These are phyloP conservation scores for Heliopora coerulea DNA, from an alignment of 92 coral and sea anemone species.

Conservation along the genomic window DNA sequence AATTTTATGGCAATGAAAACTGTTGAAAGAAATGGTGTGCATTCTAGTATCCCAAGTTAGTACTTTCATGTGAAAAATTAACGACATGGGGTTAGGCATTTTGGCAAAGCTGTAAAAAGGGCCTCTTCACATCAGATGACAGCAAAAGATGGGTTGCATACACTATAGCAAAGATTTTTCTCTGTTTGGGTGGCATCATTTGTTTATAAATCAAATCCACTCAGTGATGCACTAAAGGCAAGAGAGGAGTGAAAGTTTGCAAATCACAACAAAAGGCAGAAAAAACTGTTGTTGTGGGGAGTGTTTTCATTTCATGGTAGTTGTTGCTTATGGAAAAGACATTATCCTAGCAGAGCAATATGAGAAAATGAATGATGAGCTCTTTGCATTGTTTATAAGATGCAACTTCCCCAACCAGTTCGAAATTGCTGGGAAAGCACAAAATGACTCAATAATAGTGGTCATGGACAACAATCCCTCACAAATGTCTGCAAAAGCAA, in stretches of 20 bases:
- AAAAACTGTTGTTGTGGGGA: conserved; percentile 54
- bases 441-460: conserved; percentile 40
- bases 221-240: conserved; percentile 41
- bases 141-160: no score
- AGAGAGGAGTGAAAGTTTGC: conserved; percentile 39
- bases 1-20: no score
- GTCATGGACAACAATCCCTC: conserved; percentile 46
- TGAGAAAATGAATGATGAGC: no score
- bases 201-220: conserved; percentile 46
- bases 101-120: no score
- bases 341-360: no score
- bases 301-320: conserved; percentile 50
- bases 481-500: background rate
- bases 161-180: no score
- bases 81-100: no score
- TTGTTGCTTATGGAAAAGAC: conserved; percentile 42
- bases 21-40: no score
- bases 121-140: no score
- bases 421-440: conserved; percentile 43
- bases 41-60: no score
- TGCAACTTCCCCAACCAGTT: conserved; percentile 32
- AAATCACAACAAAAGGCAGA: conserved; percentile 21
- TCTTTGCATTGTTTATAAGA: conserved; percentile 45
- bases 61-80: no score
- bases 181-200: conserved; percentile 53